These are phyloP conservation scores for Rhodophaea formosa DNA, from an alignment of 2,888 invertebrate genomes.

Conservation along the genomic window DNA sequence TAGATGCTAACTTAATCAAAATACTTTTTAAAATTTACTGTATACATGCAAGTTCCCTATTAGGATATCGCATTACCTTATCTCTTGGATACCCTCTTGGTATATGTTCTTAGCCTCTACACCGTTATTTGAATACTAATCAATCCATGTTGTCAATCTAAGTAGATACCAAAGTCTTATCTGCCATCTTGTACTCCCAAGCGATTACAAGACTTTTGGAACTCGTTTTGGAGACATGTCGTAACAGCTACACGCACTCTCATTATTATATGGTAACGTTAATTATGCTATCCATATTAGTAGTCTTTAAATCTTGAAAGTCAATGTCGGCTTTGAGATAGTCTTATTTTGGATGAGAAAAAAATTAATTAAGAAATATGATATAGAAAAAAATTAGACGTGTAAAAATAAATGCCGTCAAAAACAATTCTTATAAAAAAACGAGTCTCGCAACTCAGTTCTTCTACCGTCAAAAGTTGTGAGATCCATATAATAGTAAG, in stretches of 20 bases:
- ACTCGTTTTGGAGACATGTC: background rate
- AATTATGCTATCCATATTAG: background rate
- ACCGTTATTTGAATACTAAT: slow-evolving; percentile 4
- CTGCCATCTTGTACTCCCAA: background rate
- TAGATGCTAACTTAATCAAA: no score
- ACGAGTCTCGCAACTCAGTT: no score
- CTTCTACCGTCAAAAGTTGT: no score
- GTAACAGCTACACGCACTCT: background rate
- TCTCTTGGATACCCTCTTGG: background rate
- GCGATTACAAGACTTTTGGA: slow-evolving; percentile 2
- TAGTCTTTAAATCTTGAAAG: background rate
- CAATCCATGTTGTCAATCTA: slow-evolving; percentile 1
- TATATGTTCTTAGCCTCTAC: background rate
- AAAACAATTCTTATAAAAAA: no score
- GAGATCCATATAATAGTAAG: no score
- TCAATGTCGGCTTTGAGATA: background rate
- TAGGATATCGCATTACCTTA: no score
- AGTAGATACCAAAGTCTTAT: background rate
- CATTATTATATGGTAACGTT: background rate
- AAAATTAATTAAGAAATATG: no score
- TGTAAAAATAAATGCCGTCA: no score
- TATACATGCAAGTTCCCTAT: no score
- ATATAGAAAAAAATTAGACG: no score
- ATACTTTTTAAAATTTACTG: no score
- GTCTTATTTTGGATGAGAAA: background rate